These are phyloP conservation scores for Xylota segnis DNA, from an alignment of 2,888 invertebrate species.

Conservation along the genomic window DNA sequence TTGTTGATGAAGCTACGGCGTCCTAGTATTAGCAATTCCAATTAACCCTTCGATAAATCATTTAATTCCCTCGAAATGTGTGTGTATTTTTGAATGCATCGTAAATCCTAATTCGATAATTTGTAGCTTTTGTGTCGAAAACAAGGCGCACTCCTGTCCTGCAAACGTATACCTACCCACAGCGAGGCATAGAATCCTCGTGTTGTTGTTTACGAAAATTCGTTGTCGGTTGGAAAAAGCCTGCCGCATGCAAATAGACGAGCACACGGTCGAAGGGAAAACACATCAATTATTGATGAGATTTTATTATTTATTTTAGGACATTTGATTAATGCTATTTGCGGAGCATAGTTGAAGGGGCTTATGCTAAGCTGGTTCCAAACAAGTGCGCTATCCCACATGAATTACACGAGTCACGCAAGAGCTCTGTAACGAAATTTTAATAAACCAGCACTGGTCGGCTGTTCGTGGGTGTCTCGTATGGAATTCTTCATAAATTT, in stretches of 20 bases:
- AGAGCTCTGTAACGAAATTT: background rate
- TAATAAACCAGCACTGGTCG: background rate
- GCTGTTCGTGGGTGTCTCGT: too few species aligned
- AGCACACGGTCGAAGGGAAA: background rate
- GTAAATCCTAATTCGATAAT: slow-evolving; percentile 24
- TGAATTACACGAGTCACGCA: slow-evolving; percentile 1
- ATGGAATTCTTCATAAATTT: too few species aligned
- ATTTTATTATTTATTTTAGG: slow-evolving; percentile 6
- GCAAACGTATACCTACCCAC: background rate
- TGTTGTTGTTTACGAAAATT: slow-evolving; percentile 25
- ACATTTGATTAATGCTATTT: slow-evolving; percentile 24
- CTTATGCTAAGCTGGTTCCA: background rate
- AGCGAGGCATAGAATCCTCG: background rate
- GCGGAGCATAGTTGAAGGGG: background rate
- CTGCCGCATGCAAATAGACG: slow-evolving; percentile 9
- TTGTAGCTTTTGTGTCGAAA: slow-evolving; percentile 12
- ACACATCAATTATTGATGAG: slow-evolving; percentile 8
- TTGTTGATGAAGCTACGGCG: background rate
- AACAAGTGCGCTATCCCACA: background rate
- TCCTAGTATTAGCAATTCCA: slow-evolving; percentile 11
- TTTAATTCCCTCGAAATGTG: background rate
- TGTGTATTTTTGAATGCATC: slow-evolving; percentile 9
- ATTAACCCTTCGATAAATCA: slow-evolving; percentile 18
- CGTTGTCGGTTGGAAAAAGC: background rate
- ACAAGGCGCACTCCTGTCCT: background rate